These are phyloP conservation scores for Unio pictorum DNA, from an alignment of 2,888 invertebrate species.

Conservation along the genomic window DNA sequence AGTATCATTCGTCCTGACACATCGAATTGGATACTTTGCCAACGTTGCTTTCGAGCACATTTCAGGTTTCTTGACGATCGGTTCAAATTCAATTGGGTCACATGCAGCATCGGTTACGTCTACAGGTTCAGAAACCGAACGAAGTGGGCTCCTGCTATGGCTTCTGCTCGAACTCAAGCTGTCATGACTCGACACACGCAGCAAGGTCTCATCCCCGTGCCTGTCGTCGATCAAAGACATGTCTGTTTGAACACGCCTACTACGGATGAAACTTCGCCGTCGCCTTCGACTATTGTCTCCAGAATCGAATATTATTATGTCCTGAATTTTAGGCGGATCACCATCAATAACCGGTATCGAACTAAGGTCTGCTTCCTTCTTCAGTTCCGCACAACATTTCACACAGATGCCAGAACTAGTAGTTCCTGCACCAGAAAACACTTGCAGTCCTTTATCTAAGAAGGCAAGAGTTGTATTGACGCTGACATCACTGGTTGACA, in stretches of 20 bases:
- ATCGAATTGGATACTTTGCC: conserved; percentile 10
- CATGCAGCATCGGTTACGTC: no score
- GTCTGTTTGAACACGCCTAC: conserved; percentile 43
- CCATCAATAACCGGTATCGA: conserved; percentile 34
- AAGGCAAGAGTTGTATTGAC: no score
- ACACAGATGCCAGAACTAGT: conserved; percentile 36
- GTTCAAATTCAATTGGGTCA: no score
- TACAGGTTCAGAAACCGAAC: no score
- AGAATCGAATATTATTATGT: conserved; percentile 39
- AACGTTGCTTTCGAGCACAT: conserved; percentile 8
- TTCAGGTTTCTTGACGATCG: no score
- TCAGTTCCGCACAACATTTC: conserved; percentile 40
- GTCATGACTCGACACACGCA: conserved; percentile 31
- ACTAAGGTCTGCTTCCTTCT: conserved; percentile 24
- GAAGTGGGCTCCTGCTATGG: no score
- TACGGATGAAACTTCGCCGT: conserved; percentile 35
- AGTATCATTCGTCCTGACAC: conserved; percentile 8
- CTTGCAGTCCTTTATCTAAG: no score
- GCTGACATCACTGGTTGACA: no score
- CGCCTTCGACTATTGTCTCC: conserved; percentile 29
- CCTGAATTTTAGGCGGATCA: conserved; percentile 38
- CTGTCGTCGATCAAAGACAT: conserved; percentile 27
- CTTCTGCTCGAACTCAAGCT: conserved; percentile 13
- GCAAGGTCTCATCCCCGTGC: conserved; percentile 4
- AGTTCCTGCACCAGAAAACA: conserved; percentile 13